These are phyloP conservation scores for Psittacula derbiana DNA, from an alignment of 2,797 vertebrate genomes.

Conservation along the genomic window DNA sequence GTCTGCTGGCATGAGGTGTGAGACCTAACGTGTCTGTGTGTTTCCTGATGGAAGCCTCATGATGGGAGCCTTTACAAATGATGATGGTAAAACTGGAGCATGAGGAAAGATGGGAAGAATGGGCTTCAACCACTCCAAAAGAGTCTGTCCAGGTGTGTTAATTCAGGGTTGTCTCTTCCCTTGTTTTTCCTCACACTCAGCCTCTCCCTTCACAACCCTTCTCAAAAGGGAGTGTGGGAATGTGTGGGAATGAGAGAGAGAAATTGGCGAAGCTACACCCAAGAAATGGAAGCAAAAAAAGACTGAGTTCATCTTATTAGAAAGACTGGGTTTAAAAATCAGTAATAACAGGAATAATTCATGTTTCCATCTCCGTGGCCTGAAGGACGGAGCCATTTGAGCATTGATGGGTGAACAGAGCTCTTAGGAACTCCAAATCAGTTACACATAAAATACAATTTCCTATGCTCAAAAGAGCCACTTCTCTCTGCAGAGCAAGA, in stretches of 20 bases:
- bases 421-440: not conserved
- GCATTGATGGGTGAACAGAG: not conserved
- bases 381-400: not conserved
- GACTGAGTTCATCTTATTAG: not conserved
- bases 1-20: not conserved
- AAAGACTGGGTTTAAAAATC: not conserved
- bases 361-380: not conserved
- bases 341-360: not conserved
- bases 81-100: not conserved
- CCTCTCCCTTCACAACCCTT: not conserved
- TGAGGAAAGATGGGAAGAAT: not conserved
- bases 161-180: accelerated
- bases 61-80: not conserved
- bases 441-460: not conserved
- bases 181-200: not conserved
- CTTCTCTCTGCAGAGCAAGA: not conserved
- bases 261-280: not conserved
- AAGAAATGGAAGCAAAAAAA: not conserved
- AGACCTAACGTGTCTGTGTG: not conserved
- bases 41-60: not conserved
- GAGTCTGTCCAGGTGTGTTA: not conserved
- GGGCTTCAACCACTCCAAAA: not conserved
- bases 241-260: not conserved
- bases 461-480: not conserved
- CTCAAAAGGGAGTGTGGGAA: not conserved